Evolutionary conservation across 2,888 invertebrate genomes (phyloP).

Genomic region (Spatulosminthurus flaviceps): DNA sequence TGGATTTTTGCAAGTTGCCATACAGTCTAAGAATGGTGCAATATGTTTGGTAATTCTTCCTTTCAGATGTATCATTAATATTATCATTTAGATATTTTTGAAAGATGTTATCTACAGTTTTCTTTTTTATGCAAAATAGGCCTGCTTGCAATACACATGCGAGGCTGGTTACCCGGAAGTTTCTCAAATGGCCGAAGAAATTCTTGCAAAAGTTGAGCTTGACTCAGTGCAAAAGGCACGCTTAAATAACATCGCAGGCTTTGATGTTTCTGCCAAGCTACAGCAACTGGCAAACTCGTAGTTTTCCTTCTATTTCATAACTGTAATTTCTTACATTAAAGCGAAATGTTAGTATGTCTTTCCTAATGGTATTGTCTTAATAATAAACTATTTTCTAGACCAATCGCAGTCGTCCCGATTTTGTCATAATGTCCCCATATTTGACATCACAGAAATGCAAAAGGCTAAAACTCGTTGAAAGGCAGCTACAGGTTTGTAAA

Average conservation of each 20-base stretch:
- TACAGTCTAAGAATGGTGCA: conserved; percentile 69
- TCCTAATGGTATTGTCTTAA: too few relatives aligned
- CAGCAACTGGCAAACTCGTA: not conserved
- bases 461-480: too few relatives aligned
- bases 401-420: too few relatives aligned
- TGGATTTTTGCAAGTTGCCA: conserved; percentile 71
- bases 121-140: conserved; percentile 65
- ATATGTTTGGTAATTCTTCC: conserved; percentile 69
- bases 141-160: conserved; percentile 71
- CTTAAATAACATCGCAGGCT: conserved; percentile 69
- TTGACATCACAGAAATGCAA: too few relatives aligned
- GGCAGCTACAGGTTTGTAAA: too few relatives aligned
- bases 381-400: too few relatives aligned
- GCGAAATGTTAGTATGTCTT: too few relatives aligned
- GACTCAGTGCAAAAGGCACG: conserved; percentile 68
- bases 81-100: too few relatives aligned
- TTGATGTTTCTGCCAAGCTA: conserved; percentile 45
- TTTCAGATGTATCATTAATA: too few relatives aligned
- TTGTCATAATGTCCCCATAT: too few relatives aligned
- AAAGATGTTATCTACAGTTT: too few relatives aligned
- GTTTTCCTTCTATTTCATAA: not conserved
- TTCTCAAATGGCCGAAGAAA: conserved; percentile 66
- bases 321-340: too few relatives aligned
- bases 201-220: conserved; percentile 64
- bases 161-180: conserved; percentile 71